These are phyloP conservation scores for Myotis pilosus DNA, from an alignment of 2,797 vertebrate genomes.

Conservation along the genomic window DNA sequence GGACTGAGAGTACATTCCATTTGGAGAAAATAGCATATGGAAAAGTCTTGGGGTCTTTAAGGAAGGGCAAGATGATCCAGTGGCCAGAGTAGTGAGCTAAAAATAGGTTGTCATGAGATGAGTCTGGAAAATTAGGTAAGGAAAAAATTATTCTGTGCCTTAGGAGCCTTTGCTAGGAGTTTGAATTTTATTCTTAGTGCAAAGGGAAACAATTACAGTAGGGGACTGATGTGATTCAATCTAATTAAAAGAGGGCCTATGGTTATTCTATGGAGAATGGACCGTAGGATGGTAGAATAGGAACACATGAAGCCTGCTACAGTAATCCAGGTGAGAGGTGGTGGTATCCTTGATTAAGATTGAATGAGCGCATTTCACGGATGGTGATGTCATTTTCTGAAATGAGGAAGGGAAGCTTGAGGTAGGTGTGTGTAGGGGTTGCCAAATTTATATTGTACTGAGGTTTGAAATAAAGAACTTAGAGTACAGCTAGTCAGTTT, in stretches of 20 bases:
- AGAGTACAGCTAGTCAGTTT: background rate
- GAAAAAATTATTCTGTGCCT: background rate
- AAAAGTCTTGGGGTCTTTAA: background rate
- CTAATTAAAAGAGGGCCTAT: background rate
- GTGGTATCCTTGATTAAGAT: background rate
- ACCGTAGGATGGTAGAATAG: background rate
- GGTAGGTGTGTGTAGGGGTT: background rate
- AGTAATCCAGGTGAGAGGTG: background rate
- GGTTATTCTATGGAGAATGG: background rate
- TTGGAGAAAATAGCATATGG: background rate
- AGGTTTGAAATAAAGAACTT: background rate
- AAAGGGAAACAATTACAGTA: background rate
- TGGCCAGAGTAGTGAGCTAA: background rate
- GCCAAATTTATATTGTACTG: background rate
- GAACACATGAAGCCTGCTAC: background rate
- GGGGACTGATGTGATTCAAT: background rate
- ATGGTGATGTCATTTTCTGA: background rate
- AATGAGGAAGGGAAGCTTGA: background rate
- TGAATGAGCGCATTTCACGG: background rate
- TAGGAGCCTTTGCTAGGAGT: background rate
- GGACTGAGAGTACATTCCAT: background rate
- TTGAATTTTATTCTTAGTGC: background rate
- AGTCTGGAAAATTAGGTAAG: background rate
- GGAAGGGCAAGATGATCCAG: background rate
- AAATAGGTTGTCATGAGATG: background rate